Evolutionary conservation across 2,113 vertebrate genomes (phyloP), one percentile per base, ranked within the genome.

Genomic region (Podarcis muralis): DNA sequence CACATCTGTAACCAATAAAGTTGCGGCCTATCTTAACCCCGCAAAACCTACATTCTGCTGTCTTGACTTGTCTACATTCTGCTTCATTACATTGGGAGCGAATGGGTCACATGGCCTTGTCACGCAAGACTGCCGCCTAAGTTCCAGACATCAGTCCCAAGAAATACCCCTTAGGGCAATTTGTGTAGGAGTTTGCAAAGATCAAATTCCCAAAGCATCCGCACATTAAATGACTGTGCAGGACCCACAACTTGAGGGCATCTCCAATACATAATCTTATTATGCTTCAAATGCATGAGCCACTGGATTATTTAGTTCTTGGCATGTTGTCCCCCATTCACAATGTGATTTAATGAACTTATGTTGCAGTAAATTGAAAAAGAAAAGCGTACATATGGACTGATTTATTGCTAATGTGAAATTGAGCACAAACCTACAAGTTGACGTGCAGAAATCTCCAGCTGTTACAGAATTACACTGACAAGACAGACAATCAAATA

Each of bases 401-500:
- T 95, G 95, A 96, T 96, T 96, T 96, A 96, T 95, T 78, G 37
- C 94, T 94, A 95, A 95, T 95, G 92, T 91, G 92, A 95, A 97
- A 95, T 95, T 95, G 94, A 91, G 90, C 94, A 88, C 87, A 90
- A 96, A 95, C 93, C 89, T 90, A 90, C 93, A 93, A 96, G 93
- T 90, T 84, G 80, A 94, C 87, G n/a, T 88, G 87, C 90, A 92
- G 89, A 93, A 96, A 94, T 97, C 94, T 92, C 93, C 90, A 95
- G 94, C 93, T 95, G 94, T 95, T 96, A 96, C 93, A 95, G 93
- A 96, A 96, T 95, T 96, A 95, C 81, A 94, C 94, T 95, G 95
- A 94, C 77, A 95, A 96, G 94, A 90, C 89, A 96, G 93, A 96
- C 93, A 96, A 94, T 96, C 92, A 96, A 94, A 96, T 95, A 92